Evolutionary conservation across 1,140 invertebrate species (phyloP).

Genomic region (Propsilocerus akamusi): DNA sequence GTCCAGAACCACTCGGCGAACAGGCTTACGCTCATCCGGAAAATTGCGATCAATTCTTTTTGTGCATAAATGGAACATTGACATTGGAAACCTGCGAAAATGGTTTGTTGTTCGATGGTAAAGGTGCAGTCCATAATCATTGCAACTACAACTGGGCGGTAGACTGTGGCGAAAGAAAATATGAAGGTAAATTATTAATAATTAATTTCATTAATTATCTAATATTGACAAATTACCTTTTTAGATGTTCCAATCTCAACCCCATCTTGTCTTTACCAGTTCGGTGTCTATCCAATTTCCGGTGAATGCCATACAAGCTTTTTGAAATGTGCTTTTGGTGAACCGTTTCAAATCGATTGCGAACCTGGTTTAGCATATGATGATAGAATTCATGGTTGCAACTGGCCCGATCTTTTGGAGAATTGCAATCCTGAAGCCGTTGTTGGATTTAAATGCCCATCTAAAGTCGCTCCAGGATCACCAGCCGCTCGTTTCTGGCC

Average conservation of each 20-base stretch:
- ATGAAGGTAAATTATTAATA: constrained; percentile 43
- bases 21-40: constrained; percentile 70
- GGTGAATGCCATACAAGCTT: constrained; percentile 66
- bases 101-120: constrained; percentile 76
- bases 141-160: constrained; percentile 85
- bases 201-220: neutral
- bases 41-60: constrained; percentile 70
- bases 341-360: constrained; percentile 58
- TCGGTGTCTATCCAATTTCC: constrained; percentile 68
- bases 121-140: constrained; percentile 71
- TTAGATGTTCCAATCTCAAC: constrained; percentile 58
- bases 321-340: constrained; percentile 67
- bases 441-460: constrained; percentile 67
- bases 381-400: constrained; percentile 70
- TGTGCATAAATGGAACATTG: constrained; percentile 77
- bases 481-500: constrained; percentile 75
- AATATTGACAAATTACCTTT: constrained; percentile 11
- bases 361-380: constrained; percentile 77
- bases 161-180: constrained; percentile 65
- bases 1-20: constrained; percentile 47
- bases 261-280: constrained; percentile 72
- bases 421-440: constrained; percentile 74
- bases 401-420: constrained; percentile 82
- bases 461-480: constrained; percentile 56
- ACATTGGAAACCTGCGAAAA: constrained; percentile 82